Evolutionary conservation across 2,113 vertebrate species (phyloP).

Genomic region (Syngnathus floridae): DNA sequence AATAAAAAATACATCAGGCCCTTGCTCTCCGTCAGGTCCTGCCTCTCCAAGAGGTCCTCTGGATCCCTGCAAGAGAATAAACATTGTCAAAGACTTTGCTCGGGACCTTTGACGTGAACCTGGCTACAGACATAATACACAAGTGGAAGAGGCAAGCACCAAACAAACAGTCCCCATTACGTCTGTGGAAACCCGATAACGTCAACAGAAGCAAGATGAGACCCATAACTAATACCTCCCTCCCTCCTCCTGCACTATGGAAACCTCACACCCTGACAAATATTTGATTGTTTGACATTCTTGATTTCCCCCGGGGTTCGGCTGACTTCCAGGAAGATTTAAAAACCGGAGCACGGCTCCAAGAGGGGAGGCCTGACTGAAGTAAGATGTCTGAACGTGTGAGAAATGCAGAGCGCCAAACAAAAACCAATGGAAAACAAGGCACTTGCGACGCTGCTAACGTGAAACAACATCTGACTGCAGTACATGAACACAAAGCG

Average conservation of each 20-base stretch:
- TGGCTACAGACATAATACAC: conserved; percentile 18
- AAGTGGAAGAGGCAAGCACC: background rate
- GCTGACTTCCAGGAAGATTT: conserved; percentile 35
- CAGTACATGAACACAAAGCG: background rate
- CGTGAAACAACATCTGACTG: background rate
- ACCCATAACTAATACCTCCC: conserved; percentile 42
- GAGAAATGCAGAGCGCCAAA: background rate
- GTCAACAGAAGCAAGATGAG: conserved; percentile 39
- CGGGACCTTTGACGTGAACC: conserved; percentile 1
- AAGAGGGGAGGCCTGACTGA: conserved; percentile 3
- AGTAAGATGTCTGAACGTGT: conserved; percentile 1
- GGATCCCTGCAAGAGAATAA: conserved; percentile 74
- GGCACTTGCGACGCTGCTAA: background rate
- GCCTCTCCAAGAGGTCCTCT: conserved; percentile 81
- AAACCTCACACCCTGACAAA: conserved; percentile 28
- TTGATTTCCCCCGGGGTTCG: conserved; percentile 25
- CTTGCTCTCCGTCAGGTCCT: conserved; percentile 83
- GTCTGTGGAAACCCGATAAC: background rate
- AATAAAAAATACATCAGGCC: conserved; percentile 75
- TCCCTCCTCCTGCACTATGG: conserved; percentile 14
- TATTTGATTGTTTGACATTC: conserved; percentile 49
- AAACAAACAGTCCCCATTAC: conserved; percentile 14
- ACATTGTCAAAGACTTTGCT: conserved; percentile 4
- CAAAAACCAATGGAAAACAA: background rate
- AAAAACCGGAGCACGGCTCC: conserved; percentile 17